Conservation (phyloP, 2,113 vertebrate genomes). For the Toxostoma redivivum region DNA sequence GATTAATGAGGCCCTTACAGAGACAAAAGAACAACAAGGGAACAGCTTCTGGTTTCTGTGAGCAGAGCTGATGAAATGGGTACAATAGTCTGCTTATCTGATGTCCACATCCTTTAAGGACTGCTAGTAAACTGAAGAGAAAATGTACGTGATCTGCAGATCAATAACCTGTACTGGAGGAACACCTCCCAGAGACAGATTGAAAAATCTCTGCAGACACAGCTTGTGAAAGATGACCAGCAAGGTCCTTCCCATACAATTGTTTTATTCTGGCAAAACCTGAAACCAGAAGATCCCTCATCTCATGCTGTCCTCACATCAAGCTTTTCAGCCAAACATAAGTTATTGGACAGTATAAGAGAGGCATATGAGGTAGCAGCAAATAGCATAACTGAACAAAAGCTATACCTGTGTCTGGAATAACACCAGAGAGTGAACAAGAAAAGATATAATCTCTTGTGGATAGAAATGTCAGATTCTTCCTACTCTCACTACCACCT, state of each 20-base stretch:
- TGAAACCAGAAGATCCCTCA: not conserved
- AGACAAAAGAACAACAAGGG: not conserved
- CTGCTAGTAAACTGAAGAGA: not conserved
- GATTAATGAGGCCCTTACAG: not conserved
- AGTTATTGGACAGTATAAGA: not conserved
- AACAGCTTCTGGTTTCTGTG: not conserved
- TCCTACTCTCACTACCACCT: not conserved
- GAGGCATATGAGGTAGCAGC: not conserved
- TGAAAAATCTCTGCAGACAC: not conserved
- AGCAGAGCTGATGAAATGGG: not conserved
- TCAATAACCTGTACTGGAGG: not conserved
- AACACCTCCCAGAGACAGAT: not conserved
- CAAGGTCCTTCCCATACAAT: not conserved
- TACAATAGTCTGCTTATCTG: not conserved
- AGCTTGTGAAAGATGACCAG: not conserved
- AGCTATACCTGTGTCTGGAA: not conserved
- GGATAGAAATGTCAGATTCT: not conserved
- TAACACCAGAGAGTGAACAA: not conserved
- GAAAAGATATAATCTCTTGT: not conserved
- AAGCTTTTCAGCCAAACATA: not conserved
- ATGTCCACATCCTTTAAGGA: not conserved
- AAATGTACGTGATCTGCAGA: not conserved
- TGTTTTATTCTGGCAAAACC: not conserved
- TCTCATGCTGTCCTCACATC: not conserved
- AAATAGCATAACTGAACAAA: not conserved